Evolutionary conservation across 1,140 invertebrate genomes (phyloP), one percentile per base, ranked within the genome.

Genomic region (Drosophila serrata): DNA sequence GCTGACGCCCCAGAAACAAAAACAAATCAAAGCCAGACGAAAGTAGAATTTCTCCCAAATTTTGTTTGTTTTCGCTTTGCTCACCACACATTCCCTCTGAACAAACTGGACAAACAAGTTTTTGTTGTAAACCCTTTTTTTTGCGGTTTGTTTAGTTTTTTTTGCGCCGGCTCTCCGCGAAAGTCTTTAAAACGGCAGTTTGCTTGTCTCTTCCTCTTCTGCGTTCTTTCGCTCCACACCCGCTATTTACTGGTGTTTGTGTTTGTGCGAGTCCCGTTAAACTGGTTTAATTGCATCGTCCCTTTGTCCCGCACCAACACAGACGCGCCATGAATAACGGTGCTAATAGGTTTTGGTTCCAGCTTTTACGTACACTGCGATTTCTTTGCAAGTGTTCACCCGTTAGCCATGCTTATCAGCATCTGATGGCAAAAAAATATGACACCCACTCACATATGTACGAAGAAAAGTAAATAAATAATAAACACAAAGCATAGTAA

Each of bases 31-130:
- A 60, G 33, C 61, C 85, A 80, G 73, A 75, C 81, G 80, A 88
- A 88, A 90, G 84, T 90, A 90, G 82, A 88, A 88, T 88, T 88
- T 88, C 85, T 81, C 84, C 85, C 76, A 80, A 87, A 84, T 78
- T 80, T 78, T 57, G 37, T 61, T 78, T 87, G 74, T 81, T 82
- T 87, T 70, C 64, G 56, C 39, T 62, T 46, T 43, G 37, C 37
- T 51, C 56, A 40, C 45, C 56, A 40, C 45, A 51, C 45, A 61
- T 55, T 37, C 33, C 22, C 33, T 3, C 19, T 37, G 51, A 24
- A 15, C 46, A 76, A 80, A 70, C 80, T 81, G 67, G 76, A 59
- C 72, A 88, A 88, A 90, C 84, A 35, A 53, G 84, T 88, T 87
- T 80, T 65, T 45, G 45, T n/a, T 37, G 45, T 49, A 48, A 77